phyloP scores from a whole-genome alignment of 2,113 vertebrate species.

The Dromiciops gliroides region DNA sequence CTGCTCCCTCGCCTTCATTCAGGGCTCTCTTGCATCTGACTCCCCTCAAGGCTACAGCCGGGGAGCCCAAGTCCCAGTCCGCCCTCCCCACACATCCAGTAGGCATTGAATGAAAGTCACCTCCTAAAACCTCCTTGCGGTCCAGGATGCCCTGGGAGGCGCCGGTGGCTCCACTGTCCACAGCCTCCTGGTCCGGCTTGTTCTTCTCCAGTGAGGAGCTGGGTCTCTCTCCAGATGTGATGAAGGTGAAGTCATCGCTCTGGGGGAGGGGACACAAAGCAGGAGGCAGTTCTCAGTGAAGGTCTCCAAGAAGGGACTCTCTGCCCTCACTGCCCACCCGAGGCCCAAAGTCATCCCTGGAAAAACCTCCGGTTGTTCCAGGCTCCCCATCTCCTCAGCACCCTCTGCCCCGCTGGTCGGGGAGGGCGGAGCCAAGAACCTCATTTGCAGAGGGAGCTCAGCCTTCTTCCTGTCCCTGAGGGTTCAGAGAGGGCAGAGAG shows the following conservation, averaged over 20 bases:
- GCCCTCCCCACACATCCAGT: background rate
- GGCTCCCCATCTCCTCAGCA: background rate
- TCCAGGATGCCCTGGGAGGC: slow-evolving; percentile 84
- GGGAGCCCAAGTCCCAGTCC: too few relatives aligned
- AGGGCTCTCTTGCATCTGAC: background rate
- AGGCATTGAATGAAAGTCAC: slow-evolving; percentile 73
- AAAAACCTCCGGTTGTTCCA: too few relatives aligned
- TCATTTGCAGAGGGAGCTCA: too few relatives aligned
- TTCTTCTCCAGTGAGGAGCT: slow-evolving; percentile 20
- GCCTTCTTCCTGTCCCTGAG: background rate
- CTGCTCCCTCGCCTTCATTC: background rate
- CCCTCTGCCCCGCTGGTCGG: background rate
- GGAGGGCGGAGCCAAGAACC: too few relatives aligned
- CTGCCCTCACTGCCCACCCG: background rate
- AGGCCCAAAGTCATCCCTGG: too few relatives aligned
- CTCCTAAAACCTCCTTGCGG: slow-evolving; percentile 87
- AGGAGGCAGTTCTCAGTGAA: background rate
- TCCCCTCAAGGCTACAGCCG: too few relatives aligned
- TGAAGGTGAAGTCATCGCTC: slow-evolving; percentile 82
- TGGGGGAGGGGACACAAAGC: slow-evolving; percentile 48
- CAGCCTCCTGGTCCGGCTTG: slow-evolving; percentile 35
- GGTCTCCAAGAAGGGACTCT: background rate
- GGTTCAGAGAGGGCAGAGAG: too few relatives aligned
- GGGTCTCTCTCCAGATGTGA: slow-evolving; percentile 61
- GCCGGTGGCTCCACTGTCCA: slow-evolving; percentile 77